Percentiles rank a stretch among this genome's conserved stretches.
These are phyloP conservation scores for Nautilus pompilius DNA, from an alignment of 1,140 invertebrate genomes.

Conservation along the genomic window DNA sequence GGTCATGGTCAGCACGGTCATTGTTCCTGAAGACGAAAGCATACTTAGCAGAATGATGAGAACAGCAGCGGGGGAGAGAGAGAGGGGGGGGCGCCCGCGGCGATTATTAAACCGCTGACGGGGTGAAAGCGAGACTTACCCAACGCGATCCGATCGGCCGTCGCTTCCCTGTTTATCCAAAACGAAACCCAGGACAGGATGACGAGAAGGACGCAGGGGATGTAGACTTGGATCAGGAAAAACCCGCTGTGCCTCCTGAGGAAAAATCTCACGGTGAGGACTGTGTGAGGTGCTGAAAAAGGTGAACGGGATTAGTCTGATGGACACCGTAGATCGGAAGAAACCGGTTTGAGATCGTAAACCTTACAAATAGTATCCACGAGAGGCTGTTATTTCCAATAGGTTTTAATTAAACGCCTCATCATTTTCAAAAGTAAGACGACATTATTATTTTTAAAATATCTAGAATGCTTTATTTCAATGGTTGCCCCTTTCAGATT, in stretches of 20 bases:
- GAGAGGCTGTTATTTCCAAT: neutral
- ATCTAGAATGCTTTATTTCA: too few species aligned
- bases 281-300: slow-evolving; percentile 11
- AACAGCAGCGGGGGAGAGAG: neutral
- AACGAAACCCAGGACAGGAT: slow-evolving; percentile 42
- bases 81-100: neutral
- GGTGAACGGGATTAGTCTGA: neutral
- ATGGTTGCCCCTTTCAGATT: too few species aligned
- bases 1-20: slow-evolving; percentile 72
- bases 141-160: slow-evolving; percentile 76
- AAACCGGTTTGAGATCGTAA: neutral
- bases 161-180: slow-evolving; percentile 83
- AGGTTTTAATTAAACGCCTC: neutral
- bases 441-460: too few species aligned
- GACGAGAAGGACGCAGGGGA: slow-evolving; percentile 34
- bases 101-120: neutral
- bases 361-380: neutral
- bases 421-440: neutral
- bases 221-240: slow-evolving; percentile 39
- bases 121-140: slow-evolving; percentile 56
- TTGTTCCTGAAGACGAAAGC: slow-evolving; percentile 67
- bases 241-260: slow-evolving; percentile 34
- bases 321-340: neutral
- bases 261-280: slow-evolving; percentile 22
- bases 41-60: neutral